Evolutionary conservation across 2,888 invertebrate species (phyloP), one percentile per base, ranked within the genome.

Genomic region (Antheraea assamensis): DNA sequence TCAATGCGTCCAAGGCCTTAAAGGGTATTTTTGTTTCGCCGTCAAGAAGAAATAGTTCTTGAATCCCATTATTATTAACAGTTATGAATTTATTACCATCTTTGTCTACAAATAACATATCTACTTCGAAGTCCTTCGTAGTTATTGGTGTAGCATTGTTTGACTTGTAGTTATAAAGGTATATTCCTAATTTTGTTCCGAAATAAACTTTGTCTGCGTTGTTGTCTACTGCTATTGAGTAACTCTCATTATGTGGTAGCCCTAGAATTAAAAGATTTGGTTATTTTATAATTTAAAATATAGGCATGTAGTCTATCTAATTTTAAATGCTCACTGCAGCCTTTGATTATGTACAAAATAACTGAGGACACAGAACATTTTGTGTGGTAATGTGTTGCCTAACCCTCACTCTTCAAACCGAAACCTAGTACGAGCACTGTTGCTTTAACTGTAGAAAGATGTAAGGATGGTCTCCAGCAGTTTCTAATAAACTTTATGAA

Each of bases 81-180:
- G 90, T 90, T 5, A 92, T 82, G 78, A 90, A 92, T 80, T 90
- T 91, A 74, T 92, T 92, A 52, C 93, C 87, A 73, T 92, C 87
- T 78, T 87, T 91, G 76, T 92, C 92, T 31, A 92, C 80, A 76
- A 89, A 88, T 71, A 93, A 83, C 88, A 89, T 90, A 76, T 91
- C 87, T 3, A 91, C 77, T 77, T 88, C 89, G 31, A 89, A 77
- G 66, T 81, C 79, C 3, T 82, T 85, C 72, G 83, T 85, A 0
- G 88, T 86, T 17, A 89, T 76, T 19, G 86, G 83, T 27, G 78
- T 83, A 1, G 92, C 91, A 55, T 81, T 79, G 58, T 87, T 82
- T 4, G 81, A 81, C 73, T 88, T 85, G 71, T 93, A 91, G 77
- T 88, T 84, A 78, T 90, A 93, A 17, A 74, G 77, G 76, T 82